phyloP scores from a whole-genome alignment of 2,888 invertebrate genomes.

The Mythimna impura region DNA sequence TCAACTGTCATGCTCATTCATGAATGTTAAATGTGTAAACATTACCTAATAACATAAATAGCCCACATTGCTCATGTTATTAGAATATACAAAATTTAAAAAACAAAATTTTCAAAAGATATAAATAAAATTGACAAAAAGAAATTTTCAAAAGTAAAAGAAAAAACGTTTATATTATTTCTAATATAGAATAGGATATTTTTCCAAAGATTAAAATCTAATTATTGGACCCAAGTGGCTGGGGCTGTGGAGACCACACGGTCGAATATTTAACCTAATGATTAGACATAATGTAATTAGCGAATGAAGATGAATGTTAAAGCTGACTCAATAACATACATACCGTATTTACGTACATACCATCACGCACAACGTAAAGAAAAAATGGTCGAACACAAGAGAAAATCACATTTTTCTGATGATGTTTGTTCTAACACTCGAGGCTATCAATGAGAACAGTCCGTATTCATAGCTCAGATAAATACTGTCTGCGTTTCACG shows the following conservation, averaged over 20 bases:
- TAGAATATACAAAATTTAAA: too few relatives aligned
- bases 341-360: neutral
- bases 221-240: too few relatives aligned
- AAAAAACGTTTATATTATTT: too few relatives aligned
- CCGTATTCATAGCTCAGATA: constrained; percentile 22
- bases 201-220: too few relatives aligned
- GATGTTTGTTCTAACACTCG: constrained; percentile 46
- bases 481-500: constrained; percentile 60
- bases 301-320: neutral
- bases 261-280: neutral
- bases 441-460: constrained; percentile 63
- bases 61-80: too few relatives aligned
- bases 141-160: too few relatives aligned
- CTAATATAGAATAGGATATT: too few relatives aligned
- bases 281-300: constrained; percentile 1
- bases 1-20: too few relatives aligned
- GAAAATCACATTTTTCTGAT: constrained; percentile 30
- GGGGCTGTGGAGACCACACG: neutral
- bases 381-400: neutral
- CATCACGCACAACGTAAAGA: neutral
- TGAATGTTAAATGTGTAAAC: too few relatives aligned
- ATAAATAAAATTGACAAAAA: too few relatives aligned
- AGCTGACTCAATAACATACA: constrained; percentile 4
- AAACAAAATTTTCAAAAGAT: too few relatives aligned
- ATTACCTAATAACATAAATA: too few relatives aligned